phyloP scores from a whole-genome alignment of 2,888 invertebrate genomes.

The Melipona beecheii region DNA sequence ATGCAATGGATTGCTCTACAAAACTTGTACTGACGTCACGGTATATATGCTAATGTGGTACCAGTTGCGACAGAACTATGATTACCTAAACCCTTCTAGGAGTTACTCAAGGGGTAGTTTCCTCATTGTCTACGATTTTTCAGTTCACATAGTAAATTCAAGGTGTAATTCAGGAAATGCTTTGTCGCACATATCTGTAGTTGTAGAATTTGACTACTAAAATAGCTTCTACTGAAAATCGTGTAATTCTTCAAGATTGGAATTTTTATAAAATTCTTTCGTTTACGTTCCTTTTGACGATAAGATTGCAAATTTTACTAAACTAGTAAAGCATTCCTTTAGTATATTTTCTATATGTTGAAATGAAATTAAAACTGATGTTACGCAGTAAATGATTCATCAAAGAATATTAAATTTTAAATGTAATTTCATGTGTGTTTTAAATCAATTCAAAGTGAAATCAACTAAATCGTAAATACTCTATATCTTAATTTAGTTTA shows the following conservation, averaged over 20 bases:
- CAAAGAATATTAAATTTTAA: too few species aligned
- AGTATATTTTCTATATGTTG: too few species aligned
- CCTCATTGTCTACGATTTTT: not conserved
- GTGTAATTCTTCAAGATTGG: too few species aligned
- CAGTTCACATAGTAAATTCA: not conserved
- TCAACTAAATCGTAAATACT: too few species aligned
- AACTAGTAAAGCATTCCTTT: too few species aligned
- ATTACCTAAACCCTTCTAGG: not conserved
- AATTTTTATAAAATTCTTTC: not conserved
- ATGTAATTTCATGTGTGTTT: too few species aligned
- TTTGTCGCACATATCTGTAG: not conserved
- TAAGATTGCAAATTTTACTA: too few species aligned
- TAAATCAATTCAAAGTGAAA: too few species aligned
- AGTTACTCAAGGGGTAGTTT: not conserved
- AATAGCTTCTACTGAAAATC: not conserved
- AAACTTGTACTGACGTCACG: constrained; percentile 21
- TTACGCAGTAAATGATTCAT: too few species aligned
- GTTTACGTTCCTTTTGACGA: not conserved
- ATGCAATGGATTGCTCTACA: not conserved
- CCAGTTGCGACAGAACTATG: not conserved
- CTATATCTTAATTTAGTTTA: too few species aligned
- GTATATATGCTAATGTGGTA: not conserved
- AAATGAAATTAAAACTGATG: too few species aligned
- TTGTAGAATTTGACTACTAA: not conserved
- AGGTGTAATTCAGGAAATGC: not conserved